phyloP scores from a whole-genome alignment of 2,888 invertebrate genomes.

The Andrena marginata region DNA sequence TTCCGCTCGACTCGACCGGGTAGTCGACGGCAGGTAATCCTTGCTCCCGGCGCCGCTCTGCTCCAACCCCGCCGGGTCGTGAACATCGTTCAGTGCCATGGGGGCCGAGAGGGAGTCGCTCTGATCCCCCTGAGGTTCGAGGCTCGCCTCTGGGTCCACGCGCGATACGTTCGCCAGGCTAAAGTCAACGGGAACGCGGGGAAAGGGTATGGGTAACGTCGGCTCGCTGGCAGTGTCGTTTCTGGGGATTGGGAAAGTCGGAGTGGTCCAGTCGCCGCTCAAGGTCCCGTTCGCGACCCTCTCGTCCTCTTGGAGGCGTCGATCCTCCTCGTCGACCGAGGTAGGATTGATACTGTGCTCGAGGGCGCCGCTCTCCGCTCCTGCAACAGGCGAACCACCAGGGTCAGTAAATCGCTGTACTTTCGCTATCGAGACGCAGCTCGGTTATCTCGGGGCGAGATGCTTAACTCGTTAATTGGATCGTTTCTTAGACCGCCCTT shows the following conservation, averaged over 20 bases:
- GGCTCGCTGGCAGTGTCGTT: constrained; percentile 36
- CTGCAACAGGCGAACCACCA: constrained; percentile 55
- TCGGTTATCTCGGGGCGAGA: too few species aligned
- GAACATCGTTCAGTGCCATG: neutral
- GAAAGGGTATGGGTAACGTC: neutral
- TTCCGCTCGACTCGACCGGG: constrained; percentile 28
- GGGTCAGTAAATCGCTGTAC: neutral
- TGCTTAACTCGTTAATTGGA: too few species aligned
- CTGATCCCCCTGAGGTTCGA: constrained; percentile 49
- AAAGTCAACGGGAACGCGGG: neutral
- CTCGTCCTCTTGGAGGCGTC: constrained; percentile 30
- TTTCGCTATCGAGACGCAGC: neutral
- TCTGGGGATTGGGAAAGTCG: constrained; percentile 4
- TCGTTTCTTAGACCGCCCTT: too few species aligned
- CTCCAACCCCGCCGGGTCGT: neutral
- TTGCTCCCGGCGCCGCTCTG: neutral
- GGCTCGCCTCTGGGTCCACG: neutral
- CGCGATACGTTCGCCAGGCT: neutral
- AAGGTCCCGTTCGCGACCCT: constrained; percentile 43
- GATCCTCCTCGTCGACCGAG: constrained; percentile 52
- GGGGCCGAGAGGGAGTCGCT: constrained; percentile 25
- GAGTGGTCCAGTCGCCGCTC: constrained; percentile 10
- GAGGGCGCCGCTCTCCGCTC: constrained; percentile 68
- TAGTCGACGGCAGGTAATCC: constrained; percentile 26
- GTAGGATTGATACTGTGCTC: constrained; percentile 73